A percentile compares a stretch with the other conserved stretches of the same genome.
Evolutionary conservation across 2,888 invertebrate species (phyloP).

Genomic region (Thymelicus lineola): DNA sequence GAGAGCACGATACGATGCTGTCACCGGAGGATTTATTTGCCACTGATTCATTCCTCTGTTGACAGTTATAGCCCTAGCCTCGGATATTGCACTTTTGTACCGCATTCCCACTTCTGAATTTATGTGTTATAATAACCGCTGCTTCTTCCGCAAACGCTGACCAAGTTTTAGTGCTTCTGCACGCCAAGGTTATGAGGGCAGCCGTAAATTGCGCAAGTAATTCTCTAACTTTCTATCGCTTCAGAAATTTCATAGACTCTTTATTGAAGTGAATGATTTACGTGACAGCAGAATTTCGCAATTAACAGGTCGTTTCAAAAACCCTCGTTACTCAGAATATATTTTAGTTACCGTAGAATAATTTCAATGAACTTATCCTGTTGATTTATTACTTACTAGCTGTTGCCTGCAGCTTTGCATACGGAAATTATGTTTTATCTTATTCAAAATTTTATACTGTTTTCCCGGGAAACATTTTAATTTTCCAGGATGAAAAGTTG

Average conservation of each 20-base stretch:
- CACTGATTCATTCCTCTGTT: slow-evolving; percentile 78
- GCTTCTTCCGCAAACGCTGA: slow-evolving; percentile 42
- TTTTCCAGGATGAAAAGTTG: no score
- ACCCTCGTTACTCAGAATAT: slow-evolving; percentile 34
- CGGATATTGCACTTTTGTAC: slow-evolving; percentile 80
- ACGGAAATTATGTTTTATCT: no score
- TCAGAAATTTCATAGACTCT: slow-evolving; percentile 35
- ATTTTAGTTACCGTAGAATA: slow-evolving; percentile 2
- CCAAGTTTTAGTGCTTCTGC: slow-evolving; percentile 46
- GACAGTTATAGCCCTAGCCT: slow-evolving; percentile 76
- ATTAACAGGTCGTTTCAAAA: slow-evolving; percentile 57
- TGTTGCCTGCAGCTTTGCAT: no score
- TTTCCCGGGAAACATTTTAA: no score
- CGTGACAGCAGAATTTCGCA: slow-evolving; percentile 51
- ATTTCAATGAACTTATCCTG: slow-evolving; percentile 1
- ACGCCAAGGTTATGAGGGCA: slow-evolving; percentile 41
- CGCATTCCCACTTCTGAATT: slow-evolving; percentile 70
- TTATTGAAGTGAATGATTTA: slow-evolving; percentile 40
- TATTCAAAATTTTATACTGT: no score
- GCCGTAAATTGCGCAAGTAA: slow-evolving; percentile 53
- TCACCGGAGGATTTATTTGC: slow-evolving; percentile 72
- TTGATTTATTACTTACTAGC: background rate
- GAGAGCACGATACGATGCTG: slow-evolving; percentile 66
- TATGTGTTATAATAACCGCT: slow-evolving; percentile 72
- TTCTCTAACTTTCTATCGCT: slow-evolving; percentile 57